Evolutionary conservation across 2,113 vertebrate genomes (phyloP).

Genomic region (Tachysurus fulvidraco): DNA sequence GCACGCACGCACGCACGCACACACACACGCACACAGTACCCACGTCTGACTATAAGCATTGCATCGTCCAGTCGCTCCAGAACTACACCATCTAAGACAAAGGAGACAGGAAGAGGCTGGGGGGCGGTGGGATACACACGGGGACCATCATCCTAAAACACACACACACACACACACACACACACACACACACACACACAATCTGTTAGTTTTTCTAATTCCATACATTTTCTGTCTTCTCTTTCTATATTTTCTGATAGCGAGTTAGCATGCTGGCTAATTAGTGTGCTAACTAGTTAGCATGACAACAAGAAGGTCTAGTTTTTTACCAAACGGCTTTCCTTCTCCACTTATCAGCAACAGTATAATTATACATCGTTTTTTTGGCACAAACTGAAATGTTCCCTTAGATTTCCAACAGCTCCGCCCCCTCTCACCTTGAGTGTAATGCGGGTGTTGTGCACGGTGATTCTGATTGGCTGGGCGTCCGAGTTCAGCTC

Average conservation of each 20-base stretch:
- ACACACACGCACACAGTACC: conserved; percentile 41
- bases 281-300: not conserved
- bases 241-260: not conserved
- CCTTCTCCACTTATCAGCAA: not conserved
- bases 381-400: too few species aligned
- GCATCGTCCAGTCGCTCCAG: conserved; percentile 85
- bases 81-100: conserved; percentile 80
- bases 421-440: conserved; percentile 72
- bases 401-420: not conserved
- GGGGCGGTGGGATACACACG: conserved; percentile 88
- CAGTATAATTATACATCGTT: not conserved
- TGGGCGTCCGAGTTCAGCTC: conserved; percentile 83
- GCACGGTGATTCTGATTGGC: conserved; percentile 85
- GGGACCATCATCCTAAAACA: conserved; percentile 84
- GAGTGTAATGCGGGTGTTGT: conserved; percentile 79
- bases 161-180: conserved; percentile 12
- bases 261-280: not conserved
- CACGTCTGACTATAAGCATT: conserved; percentile 83
- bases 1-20: not conserved
- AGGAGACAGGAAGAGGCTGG: conserved; percentile 80
- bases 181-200: not conserved
- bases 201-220: too few species aligned
- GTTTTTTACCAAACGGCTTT: not conserved
- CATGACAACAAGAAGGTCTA: not conserved
- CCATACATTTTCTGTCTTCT: not conserved